Percentiles rank a stretch among this genome's conserved stretches.
Evolutionary conservation across 2,888 invertebrate genomes (phyloP).

Genomic region (Hypomecis atomaria): DNA sequence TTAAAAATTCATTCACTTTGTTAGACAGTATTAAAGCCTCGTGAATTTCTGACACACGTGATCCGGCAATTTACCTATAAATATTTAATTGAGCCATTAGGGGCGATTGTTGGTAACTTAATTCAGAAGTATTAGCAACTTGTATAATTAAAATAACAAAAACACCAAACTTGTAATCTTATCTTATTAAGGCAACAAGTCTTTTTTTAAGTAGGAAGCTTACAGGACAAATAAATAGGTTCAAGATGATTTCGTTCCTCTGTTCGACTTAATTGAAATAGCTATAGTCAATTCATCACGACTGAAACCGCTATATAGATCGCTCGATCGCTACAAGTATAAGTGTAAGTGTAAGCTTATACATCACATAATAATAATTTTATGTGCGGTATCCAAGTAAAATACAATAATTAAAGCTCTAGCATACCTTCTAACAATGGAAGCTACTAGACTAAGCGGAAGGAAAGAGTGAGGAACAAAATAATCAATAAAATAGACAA

Average conservation of each 20-base stretch:
- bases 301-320: no score
- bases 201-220: neutral
- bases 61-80: neutral
- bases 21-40: no score
- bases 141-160: neutral
- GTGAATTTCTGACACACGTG: neutral
- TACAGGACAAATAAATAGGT: neutral
- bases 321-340: no score
- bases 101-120: neutral
- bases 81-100: neutral
- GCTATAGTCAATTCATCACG: no score
- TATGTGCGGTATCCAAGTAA: no score
- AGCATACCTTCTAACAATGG: neutral
- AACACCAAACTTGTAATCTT: no score
- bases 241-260: neutral
- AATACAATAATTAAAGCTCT: neutral
- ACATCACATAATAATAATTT: no score
- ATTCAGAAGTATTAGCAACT: neutral
- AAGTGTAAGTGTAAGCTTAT: no score
- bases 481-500: constrained; percentile 27
- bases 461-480: constrained; percentile 14
- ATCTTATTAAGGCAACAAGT: no score
- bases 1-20: no score
- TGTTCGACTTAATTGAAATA: no score
- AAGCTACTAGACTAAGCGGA: constrained; percentile 17